Conservation (phyloP, 1,140 invertebrate genomes). For the Araneus ventricosus region DNA sequence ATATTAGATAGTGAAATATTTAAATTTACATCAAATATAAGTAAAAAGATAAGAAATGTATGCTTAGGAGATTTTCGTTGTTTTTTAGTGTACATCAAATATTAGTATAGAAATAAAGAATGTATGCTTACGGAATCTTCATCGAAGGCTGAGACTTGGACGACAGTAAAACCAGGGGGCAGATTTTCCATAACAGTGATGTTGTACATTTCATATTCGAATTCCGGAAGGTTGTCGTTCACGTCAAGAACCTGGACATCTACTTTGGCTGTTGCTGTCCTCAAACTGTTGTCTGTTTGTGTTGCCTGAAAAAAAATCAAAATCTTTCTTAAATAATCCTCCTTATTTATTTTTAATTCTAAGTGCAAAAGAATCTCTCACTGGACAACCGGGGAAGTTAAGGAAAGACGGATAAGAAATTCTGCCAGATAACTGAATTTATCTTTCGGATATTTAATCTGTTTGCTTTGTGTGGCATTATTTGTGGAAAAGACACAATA, state of each 20-base stretch:
- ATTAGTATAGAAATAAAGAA: not conserved
- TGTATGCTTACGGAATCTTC: slow-evolving; percentile 74
- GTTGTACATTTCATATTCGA: slow-evolving; percentile 93
- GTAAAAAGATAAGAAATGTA: too few relatives aligned
- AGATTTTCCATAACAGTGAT: slow-evolving; percentile 95
- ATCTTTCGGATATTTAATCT: too few relatives aligned
- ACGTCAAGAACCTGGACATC: slow-evolving; percentile 90
- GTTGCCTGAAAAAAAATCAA: slow-evolving; percentile 76
- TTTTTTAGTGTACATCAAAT: too few relatives aligned
- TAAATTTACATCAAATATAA: too few relatives aligned
- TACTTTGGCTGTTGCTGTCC: slow-evolving; percentile 83
- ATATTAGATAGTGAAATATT: too few relatives aligned
- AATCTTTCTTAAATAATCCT: not conserved
- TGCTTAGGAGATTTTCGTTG: too few relatives aligned
- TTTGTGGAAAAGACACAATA: too few relatives aligned
- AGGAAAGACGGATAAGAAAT: too few relatives aligned
- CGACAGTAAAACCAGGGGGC: slow-evolving; percentile 90
- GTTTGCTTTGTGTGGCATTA: too few relatives aligned
- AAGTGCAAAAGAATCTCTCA: too few relatives aligned
- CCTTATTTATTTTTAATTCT: not conserved
- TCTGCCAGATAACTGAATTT: too few relatives aligned
- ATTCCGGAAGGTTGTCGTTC: slow-evolving; percentile 88
- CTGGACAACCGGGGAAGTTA: too few relatives aligned
- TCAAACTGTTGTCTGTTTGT: slow-evolving; percentile 77
- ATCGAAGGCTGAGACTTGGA: slow-evolving; percentile 85